Conservation (phyloP, 2,797 vertebrate genomes). For the Chrosomus eos region DNA sequence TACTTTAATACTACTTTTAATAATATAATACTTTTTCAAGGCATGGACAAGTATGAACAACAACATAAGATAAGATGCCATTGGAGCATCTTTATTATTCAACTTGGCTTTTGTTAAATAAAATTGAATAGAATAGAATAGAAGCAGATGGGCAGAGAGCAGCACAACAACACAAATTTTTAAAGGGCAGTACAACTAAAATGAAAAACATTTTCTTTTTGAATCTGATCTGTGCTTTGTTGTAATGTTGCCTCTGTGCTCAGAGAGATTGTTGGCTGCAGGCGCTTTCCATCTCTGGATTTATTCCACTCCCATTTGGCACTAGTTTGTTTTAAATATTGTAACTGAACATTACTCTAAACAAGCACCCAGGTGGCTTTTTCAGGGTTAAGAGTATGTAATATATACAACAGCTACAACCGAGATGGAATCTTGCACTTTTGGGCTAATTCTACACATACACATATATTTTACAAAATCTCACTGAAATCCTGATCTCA, state of each 20-base stretch:
- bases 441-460: not conserved
- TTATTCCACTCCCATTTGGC: constrained; percentile 1
- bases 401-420: not conserved
- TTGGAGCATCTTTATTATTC: not conserved
- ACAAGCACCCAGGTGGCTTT: not conserved
- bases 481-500: constrained; percentile 7
- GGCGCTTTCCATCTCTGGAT: constrained; percentile 15
- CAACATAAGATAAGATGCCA: not conserved
- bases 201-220: constrained; percentile 1
- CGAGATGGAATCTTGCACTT: not conserved
- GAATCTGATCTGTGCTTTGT: not conserved
- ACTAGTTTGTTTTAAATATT: not conserved
- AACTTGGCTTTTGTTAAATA: not conserved
- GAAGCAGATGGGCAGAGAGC: not conserved
- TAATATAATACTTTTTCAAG: not conserved
- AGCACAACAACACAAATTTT: not conserved
- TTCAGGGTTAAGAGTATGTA: not conserved
- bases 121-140: not conserved
- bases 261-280: constrained; percentile 8
- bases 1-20: not conserved
- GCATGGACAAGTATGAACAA: not conserved
- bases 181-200: not conserved
- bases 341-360: not conserved
- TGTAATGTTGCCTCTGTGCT: not conserved
- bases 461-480: not conserved